These are phyloP conservation scores for Sapayoa aenigma DNA, from an alignment of 2,113 vertebrate species.

Conservation along the genomic window DNA sequence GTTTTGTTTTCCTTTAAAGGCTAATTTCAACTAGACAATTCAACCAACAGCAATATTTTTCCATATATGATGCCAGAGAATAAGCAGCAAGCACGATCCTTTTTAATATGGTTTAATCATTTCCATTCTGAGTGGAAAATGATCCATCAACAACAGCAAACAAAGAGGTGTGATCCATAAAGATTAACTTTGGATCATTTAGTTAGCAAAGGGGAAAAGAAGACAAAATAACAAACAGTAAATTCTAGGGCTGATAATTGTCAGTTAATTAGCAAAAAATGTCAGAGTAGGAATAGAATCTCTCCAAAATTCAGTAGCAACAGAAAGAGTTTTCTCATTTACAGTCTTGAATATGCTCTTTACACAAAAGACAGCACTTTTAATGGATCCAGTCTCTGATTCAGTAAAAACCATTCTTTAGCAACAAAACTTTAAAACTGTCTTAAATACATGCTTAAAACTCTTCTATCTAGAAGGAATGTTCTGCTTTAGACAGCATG, in stretches of 20 bases:
- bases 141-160: slow-evolving; percentile 66
- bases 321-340: neutral
- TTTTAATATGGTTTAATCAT: slow-evolving; percentile 79
- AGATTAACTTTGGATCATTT: slow-evolving; percentile 49
- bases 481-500: neutral
- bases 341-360: neutral
- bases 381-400: neutral
- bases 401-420: neutral
- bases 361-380: neutral
- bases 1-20: slow-evolving; percentile 77
- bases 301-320: neutral
- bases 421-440: neutral
- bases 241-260: neutral
- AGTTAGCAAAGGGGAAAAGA: slow-evolving; percentile 37
- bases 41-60: slow-evolving; percentile 75
- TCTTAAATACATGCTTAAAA: neutral
- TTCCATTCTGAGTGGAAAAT: slow-evolving; percentile 76
- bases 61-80: slow-evolving; percentile 78
- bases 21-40: slow-evolving; percentile 73
- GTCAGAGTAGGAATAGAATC: neutral
- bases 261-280: slow-evolving; percentile 22
- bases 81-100: slow-evolving; percentile 63
- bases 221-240: slow-evolving; percentile 23
- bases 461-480: neutral
- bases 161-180: slow-evolving; percentile 63